Percentiles rank a stretch among this genome's conserved stretches.
These are phyloP conservation scores for Chirona hameri DNA, from an alignment of 2,888 invertebrate genomes.

Conservation along the genomic window DNA sequence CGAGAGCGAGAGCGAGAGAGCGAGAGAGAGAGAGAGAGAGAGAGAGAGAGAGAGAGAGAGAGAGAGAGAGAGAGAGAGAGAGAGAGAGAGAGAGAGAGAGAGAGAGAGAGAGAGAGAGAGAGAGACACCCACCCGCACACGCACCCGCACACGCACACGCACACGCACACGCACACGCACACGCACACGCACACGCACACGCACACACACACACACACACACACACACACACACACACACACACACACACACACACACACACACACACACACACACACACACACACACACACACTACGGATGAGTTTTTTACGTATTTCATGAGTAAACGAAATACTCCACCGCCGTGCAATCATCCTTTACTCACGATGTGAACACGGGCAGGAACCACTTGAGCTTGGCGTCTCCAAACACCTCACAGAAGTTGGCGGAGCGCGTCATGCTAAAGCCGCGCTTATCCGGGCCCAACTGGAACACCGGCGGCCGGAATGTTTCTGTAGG, in stretches of 20 bases:
- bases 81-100: too few relatives aligned
- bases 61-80: too few relatives aligned
- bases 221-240: neutral
- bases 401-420: slow-evolving; percentile 91
- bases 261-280: too few relatives aligned
- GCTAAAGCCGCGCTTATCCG: slow-evolving; percentile 94
- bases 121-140: too few relatives aligned
- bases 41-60: too few relatives aligned
- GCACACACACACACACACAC: neutral
- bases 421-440: slow-evolving; percentile 88
- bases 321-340: neutral
- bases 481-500: slow-evolving; percentile 91
- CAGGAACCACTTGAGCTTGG: slow-evolving; percentile 69
- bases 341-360: too few relatives aligned
- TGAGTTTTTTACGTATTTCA: too few relatives aligned
- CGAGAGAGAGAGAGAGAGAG: too few relatives aligned
- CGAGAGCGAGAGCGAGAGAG: too few relatives aligned
- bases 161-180: neutral
- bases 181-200: neutral
- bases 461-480: slow-evolving; percentile 85
- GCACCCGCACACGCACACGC: too few relatives aligned
- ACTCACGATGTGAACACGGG: slow-evolving; percentile 37
- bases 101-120: too few relatives aligned
- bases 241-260: neutral
- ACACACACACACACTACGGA: neutral